Base-by-base conservation (phyloP, 2,888 invertebrate species). In the Alitta virens region DNA sequence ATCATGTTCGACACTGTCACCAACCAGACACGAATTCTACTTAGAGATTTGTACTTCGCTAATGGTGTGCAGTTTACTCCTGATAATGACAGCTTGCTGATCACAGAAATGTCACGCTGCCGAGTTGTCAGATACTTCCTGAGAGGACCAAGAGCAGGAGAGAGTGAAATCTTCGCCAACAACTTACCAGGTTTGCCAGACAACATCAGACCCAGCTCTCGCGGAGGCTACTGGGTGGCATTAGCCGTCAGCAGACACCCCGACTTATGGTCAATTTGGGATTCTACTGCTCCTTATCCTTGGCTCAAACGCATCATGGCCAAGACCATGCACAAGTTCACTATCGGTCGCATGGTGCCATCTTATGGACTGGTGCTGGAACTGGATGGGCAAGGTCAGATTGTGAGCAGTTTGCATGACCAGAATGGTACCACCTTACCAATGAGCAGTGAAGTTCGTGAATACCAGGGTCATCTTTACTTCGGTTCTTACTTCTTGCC, bases 21-120 rank as follows among this genome's bases (percentile, higher is more conserved):
- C 65, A 91, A 91, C 75, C 64, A 63, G n/a, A 91, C 89, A 75
- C 87, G 86, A 74, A 90, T 94, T 2, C 81, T 97, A 27, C 76
- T 92, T 0, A 87, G 90, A 66, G 86, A 90, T 53, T 75, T 98
- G 0, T 88, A 87, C 80, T 94, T 95, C 82, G 86, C 96, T 0
- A 99, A 98, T 82, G 97, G 97, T 18, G 81, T 98, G 26, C 88
- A 86, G 56, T 75, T 97, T 0, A 91, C 92, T 14, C 87, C 89
- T 5, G 89, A 92, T 74, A 90, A 91, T 78, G 88, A 91, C 64
- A 25, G 24, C 16, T 14, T 56, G 23, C 43, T 56, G 24, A 56
- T 56, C 42, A 56, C 42, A 14, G 56, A 56, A 23, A 56, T 42
- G 42, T 12, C 56, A 12, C 56, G 56, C 21, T 25, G 56, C 18